Percentiles rank a stretch among this genome's conserved stretches.
Evolutionary conservation across 2,888 invertebrate species (phyloP).

Genomic region (Leptinotarsa juncta): DNA sequence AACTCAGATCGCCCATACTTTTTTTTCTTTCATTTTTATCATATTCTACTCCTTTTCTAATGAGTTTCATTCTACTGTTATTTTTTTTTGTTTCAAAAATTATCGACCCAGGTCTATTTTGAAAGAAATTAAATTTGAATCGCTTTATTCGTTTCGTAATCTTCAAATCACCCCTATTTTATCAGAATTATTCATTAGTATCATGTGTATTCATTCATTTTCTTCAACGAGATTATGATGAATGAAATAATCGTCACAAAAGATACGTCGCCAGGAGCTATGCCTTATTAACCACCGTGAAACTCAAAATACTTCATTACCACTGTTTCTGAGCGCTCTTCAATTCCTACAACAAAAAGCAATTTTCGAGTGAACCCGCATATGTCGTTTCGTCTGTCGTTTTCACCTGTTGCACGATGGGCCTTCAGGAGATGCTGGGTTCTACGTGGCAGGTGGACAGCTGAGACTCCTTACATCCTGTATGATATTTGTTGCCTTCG

Average conservation of each 20-base stretch:
- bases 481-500: slow-evolving; percentile 13
- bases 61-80: no score
- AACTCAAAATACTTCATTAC: slow-evolving; percentile 11
- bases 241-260: not conserved
- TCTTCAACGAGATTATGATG: not conserved
- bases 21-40: no score
- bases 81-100: no score
- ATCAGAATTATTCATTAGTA: no score
- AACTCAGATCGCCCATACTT: no score
- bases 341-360: slow-evolving; percentile 4
- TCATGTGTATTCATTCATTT: no score
- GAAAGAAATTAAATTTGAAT: no score
- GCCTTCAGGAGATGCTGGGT: slow-evolving; percentile 32
- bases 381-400: slow-evolving; percentile 28
- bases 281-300: slow-evolving; percentile 4
- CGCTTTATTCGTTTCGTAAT: no score
- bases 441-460: slow-evolving; percentile 25
- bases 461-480: slow-evolving; percentile 14
- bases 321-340: slow-evolving; percentile 3
- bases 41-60: no score
- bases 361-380: slow-evolving; percentile 25
- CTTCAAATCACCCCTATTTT: no score
- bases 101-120: no score
- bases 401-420: slow-evolving; percentile 21
- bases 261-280: not conserved